phyloP scores from a whole-genome alignment of 2,888 invertebrate genomes.

The Mesorhabditis spiculigera region DNA sequence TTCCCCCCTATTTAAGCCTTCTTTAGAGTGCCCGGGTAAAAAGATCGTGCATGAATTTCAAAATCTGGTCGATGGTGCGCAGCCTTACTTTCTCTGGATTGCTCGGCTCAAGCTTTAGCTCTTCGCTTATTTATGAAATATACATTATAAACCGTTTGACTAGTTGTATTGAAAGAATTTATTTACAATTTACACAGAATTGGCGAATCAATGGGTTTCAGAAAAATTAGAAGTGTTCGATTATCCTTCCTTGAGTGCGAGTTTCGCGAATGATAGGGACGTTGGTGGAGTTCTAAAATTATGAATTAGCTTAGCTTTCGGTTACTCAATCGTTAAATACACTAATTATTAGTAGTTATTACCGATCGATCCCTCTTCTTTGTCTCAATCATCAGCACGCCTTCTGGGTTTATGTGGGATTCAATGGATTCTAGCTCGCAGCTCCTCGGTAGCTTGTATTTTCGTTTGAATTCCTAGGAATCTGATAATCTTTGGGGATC shows the following conservation, averaged over 20 bases:
- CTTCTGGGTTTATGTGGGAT: neutral
- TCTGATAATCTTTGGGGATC: neutral
- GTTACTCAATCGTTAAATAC: neutral
- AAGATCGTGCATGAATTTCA: constrained; percentile 6
- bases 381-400: neutral
- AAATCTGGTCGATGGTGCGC: constrained; percentile 1
- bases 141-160: too few species aligned
- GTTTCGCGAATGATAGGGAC: neutral
- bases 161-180: too few species aligned
- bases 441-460: constrained; percentile 1
- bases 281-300: neutral
- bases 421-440: neutral
- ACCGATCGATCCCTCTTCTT: neutral
- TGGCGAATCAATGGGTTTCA: too few species aligned
- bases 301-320: neutral
- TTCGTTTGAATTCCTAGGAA: neutral
- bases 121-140: too few species aligned
- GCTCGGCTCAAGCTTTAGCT: too few species aligned
- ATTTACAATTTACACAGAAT: too few species aligned
- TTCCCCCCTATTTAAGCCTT: constrained; percentile 8
- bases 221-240: neutral
- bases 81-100: too few species aligned
- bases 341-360: neutral
- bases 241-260: neutral
- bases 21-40: constrained; percentile 1